A percentile compares a stretch with the other conserved stretches of the same genome.
phyloP scores from a whole-genome alignment of 2,797 vertebrate species.

The Catamblyrhynchus diadema region DNA sequence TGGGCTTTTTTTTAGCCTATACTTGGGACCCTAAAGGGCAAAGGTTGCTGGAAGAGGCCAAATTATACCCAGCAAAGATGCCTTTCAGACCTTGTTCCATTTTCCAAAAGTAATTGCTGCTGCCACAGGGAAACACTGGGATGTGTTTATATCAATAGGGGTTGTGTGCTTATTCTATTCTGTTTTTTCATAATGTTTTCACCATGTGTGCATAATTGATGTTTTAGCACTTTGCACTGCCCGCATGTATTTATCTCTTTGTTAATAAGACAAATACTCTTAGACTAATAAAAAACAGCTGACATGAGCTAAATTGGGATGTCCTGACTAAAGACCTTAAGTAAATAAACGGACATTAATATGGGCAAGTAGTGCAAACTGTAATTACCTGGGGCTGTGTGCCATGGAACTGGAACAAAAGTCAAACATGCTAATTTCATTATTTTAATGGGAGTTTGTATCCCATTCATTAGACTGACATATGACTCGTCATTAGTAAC shows the following conservation, averaged over 20 bases:
- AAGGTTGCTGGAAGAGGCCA: not conserved
- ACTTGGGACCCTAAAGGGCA: not conserved
- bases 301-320: conserved; percentile 57
- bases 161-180: not conserved
- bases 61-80: not conserved
- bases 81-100: not conserved
- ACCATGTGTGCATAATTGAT: not conserved
- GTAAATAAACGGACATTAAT: conserved; percentile 70
- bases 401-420: conserved; percentile 64
- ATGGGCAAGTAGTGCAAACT: conserved; percentile 25
- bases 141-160: not conserved
- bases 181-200: not conserved
- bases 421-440: conserved; percentile 74
- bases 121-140: not conserved
- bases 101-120: not conserved
- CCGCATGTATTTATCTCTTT: conserved; percentile 14
- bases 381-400: conserved; percentile 66
- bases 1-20: not conserved
- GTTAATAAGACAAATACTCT: conserved; percentile 48
- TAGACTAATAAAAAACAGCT: conserved; percentile 39
- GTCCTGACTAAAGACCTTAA: conserved; percentile 61
- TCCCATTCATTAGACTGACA: conserved; percentile 76
- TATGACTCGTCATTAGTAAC: conserved; percentile 77
- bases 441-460: conserved; percentile 74
- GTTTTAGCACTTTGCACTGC: conserved; percentile 5